These are phyloP conservation scores for Trachymyrmex septentrionalis DNA, from an alignment of 1,140 invertebrate species.

Conservation along the genomic window DNA sequence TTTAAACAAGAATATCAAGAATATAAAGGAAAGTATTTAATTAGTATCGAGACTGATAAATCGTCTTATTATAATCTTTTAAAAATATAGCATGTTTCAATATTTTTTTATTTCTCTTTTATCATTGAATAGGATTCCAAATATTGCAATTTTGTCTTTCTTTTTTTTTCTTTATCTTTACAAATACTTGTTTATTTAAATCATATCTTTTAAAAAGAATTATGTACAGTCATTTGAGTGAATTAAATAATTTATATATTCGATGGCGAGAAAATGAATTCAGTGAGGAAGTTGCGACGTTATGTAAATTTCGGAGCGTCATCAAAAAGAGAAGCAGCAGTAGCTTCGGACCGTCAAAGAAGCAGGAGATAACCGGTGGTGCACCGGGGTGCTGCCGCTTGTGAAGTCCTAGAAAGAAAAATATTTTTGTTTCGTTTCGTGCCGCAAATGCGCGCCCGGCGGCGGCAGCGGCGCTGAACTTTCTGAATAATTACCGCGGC, in stretches of 20 bases:
- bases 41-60: background rate
- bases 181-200: constrained; percentile 10
- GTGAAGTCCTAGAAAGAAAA: constrained; percentile 80
- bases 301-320: constrained; percentile 36
- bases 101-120: constrained; percentile 8
- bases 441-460: constrained; percentile 32
- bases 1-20: background rate
- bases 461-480: constrained; percentile 77
- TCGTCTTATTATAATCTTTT: background rate
- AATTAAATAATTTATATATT: constrained; percentile 13
- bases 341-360: constrained; percentile 7
- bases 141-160: background rate
- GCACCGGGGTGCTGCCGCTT: constrained; percentile 48
- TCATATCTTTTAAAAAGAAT: background rate
- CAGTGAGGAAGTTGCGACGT: background rate
- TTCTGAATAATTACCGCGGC: constrained; percentile 85
- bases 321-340: constrained; percentile 1
- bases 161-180: background rate
- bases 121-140: background rate
- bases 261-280: background rate
- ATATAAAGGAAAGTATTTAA: background rate
- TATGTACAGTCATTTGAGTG: background rate
- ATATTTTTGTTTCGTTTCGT: constrained; percentile 83
- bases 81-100: background rate
- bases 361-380: constrained; percentile 42